Evolutionary conservation across 64 coral and sea anemone species (phyloP), one percentile per base, ranked within the genome.

Genomic region (Dendronephthya gigantea): DNA sequence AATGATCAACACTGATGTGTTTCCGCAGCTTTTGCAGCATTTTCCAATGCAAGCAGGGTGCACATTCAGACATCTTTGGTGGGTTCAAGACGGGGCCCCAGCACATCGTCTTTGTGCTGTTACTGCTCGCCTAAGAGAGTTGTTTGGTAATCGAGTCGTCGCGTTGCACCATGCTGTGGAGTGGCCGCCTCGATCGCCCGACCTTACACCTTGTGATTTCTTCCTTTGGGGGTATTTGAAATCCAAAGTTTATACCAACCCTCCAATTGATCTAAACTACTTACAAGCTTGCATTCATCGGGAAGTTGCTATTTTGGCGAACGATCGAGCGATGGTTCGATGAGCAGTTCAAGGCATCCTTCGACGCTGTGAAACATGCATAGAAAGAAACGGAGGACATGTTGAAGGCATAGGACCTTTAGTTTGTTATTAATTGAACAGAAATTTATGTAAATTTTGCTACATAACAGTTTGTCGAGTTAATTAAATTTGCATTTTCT

Each of bases 11-110:
- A 82, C 29, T 19, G 28, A 82, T 19, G 35, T 82, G 35, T 19
- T 82, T 9, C 81, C 81, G 27, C 48, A 50, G 81, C 81, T 35
- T 25, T 82, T 31, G 35, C 81, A 82, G 35, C 35, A 82, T 82
- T 39, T 31, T 39, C 33, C 4, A 4, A 19, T 82, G 35, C 81
- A 82, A 35, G 81, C 28, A 82, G 81, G 35, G 28, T n/a, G 35
- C 27, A 40, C 28, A 25, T 82, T 82, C 27, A 31, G 35, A 9
- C 81, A 82, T 39, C 28, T 82, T 35, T 82, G 81, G 81, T 82
- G 81, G 81, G 19, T n/a, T 82, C 81, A 82, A 82, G 81, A 82
- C 34, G 81, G 81, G 11, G 81, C 81, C 8, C n/a, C 81, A 39
- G 23, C 81, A 10, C 81, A 82, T 82, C 81, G 81, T 35, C 35